Conservation (phyloP, 37 sponge, comb jelly and placozoan genomes). For the Hexactinellida sp. region DNA sequence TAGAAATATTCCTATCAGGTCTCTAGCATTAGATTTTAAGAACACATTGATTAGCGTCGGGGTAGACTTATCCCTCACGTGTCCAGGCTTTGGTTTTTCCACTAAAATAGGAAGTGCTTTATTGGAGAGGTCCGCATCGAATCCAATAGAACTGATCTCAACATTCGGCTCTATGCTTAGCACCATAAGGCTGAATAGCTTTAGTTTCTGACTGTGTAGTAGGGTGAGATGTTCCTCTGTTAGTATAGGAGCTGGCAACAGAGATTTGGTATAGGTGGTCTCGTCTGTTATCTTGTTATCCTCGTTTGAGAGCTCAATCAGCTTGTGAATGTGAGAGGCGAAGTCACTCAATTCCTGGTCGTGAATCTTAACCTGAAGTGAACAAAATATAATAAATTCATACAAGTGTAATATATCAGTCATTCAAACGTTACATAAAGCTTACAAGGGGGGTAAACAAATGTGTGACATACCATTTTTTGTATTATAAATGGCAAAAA, state of each 20-base stretch:
- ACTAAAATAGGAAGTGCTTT: neutral
- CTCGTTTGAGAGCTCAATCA: neutral
- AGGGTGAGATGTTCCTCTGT: neutral
- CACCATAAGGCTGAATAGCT: neutral
- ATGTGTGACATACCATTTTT: neutral
- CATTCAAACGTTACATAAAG: too few relatives aligned
- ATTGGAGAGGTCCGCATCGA: neutral
- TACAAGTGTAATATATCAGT: neutral
- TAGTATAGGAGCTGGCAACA: neutral
- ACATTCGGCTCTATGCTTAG: neutral
- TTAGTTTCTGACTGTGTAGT: neutral
- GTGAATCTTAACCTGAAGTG: neutral
- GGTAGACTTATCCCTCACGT: neutral
- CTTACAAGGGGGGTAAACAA: too few relatives aligned
- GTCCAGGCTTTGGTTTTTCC: neutral
- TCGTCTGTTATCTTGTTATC: neutral
- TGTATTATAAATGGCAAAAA: neutral
- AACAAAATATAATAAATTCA: neutral
- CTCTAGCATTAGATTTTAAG: conserved; percentile 10
- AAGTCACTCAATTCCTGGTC: neutral
- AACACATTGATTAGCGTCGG: neutral
- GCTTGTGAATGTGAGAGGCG: neutral
- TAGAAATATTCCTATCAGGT: neutral
- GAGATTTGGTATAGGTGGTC: neutral
- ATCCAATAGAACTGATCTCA: conserved; percentile 6